Conservation (phyloP, 2,113 vertebrate genomes). For the Seriola quinqueradiata region DNA sequence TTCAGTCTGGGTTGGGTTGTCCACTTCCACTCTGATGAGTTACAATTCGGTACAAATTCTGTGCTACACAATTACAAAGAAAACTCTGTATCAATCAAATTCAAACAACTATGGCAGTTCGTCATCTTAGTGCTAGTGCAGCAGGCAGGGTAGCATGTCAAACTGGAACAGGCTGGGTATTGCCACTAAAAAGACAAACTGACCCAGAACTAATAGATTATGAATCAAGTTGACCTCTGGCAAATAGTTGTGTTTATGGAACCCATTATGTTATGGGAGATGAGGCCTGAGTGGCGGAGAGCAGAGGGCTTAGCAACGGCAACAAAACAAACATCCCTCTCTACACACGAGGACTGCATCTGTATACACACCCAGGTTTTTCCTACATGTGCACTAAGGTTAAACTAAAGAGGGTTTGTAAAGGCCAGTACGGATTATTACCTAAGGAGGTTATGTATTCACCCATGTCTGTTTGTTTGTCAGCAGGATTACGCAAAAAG, state of each 20-base stretch:
- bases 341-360: slow-evolving; percentile 14
- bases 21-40: slow-evolving; percentile 22
- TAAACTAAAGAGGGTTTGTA: background rate
- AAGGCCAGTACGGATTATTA: background rate
- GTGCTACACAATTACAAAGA: no score
- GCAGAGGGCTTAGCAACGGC: slow-evolving; percentile 16
- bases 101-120: background rate
- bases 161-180: slow-evolving; percentile 3
- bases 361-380: slow-evolving; percentile 10
- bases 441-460: no score
- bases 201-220: slow-evolving; percentile 67
- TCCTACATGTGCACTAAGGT: background rate
- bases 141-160: slow-evolving; percentile 20
- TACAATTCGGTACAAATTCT: no score
- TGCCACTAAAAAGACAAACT: slow-evolving; percentile 58
- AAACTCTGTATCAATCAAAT: slow-evolving; percentile 9
- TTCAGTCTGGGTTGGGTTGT: slow-evolving; percentile 24
- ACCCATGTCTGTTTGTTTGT: no score
- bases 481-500: no score
- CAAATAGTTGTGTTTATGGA: slow-evolving; percentile 53
- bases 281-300: slow-evolving; percentile 16
- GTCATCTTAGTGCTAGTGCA: slow-evolving; percentile 16
- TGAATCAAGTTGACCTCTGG: slow-evolving; percentile 61
- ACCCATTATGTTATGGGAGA: slow-evolving; percentile 48
- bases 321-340: slow-evolving; percentile 31